Evolutionary conservation across 2,113 vertebrate species (phyloP).

Genomic region (Okapia johnstoni): DNA sequence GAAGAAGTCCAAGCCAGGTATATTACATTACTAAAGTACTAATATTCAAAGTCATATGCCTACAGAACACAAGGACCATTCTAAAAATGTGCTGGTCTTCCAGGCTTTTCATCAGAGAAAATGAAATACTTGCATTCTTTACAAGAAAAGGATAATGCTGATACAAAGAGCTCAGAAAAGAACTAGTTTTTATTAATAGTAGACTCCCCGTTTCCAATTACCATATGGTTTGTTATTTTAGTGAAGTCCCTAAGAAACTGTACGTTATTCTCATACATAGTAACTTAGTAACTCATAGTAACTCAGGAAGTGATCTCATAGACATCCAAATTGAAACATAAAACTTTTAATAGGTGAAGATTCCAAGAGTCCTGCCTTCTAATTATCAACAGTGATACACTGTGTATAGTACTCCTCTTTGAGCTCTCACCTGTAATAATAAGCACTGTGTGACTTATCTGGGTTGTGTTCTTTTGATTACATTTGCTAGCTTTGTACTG

Average conservation of each 20-base stretch:
- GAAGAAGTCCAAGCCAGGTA: neutral
- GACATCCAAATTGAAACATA: neutral
- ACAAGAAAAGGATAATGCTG: neutral
- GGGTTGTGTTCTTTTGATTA: neutral
- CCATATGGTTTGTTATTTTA: neutral
- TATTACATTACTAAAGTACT: neutral
- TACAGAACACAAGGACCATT: neutral
- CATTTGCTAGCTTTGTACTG: constrained; percentile 7
- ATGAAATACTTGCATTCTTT: constrained; percentile 15
- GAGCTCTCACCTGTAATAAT: neutral
- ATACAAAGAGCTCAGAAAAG: neutral
- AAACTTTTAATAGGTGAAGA: neutral
- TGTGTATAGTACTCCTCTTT: neutral
- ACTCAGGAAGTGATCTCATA: neutral
- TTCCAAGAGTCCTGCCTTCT: neutral
- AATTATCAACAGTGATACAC: neutral
- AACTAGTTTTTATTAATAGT: neutral
- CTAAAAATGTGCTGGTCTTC: neutral
- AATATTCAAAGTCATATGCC: neutral
- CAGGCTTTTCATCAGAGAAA: neutral
- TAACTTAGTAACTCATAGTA: neutral
- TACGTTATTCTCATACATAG: neutral
- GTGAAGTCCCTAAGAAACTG: neutral
- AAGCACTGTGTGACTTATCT: neutral
- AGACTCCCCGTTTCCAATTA: neutral